Evolutionary conservation across 1,140 invertebrate genomes (phyloP), one percentile per base, ranked within the genome.

Genomic region (Drosophila subobscura): DNA sequence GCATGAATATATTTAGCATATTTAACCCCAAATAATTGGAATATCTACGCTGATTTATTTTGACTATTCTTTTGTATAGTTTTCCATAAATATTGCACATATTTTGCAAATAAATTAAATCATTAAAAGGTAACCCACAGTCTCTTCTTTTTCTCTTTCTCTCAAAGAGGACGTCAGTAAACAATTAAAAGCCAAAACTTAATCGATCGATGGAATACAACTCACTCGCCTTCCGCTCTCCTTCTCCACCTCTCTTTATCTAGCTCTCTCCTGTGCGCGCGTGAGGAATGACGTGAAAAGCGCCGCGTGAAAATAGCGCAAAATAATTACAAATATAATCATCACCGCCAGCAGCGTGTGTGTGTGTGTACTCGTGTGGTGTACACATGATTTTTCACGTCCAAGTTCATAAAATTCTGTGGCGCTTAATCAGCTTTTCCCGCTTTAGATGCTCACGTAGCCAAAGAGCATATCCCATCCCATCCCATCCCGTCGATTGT

Each of bases 281-380:
- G 20, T 14, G 16, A 27, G 52, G 14, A 25, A 80, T 85, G 81
- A 85, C 81, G 81, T 73, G 73, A 77, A 85, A 85, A 77, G 80
- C 72, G 45, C 79, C 73, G 64, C 78, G 58, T 79, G 79, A 53
- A 79, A 83, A 75, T 81, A 66, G 77, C 10, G 10, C 57, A 64
- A 86, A 85, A 80, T 81, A 85, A 88, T 88, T 85, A 75, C 73
- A 88, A 74, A 81, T 80, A 68, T 68, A 81, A 71, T 33, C 29
- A 27, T 5, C 25, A 33, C 8, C 29, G 2, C 3, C 3, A 20
- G 16, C 16, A 20, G 1, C 1, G 16, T 20, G 16, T 20, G 16
- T 20, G 0, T 20, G 33, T 37, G 10, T 37, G 33, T 37, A 33
- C 33, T 10, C 3, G 2, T 2, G 6, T 8, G 10, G 33, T 37